Conservation (phyloP, 2,888 invertebrate genomes). For the Antheraea assamensis region DNA sequence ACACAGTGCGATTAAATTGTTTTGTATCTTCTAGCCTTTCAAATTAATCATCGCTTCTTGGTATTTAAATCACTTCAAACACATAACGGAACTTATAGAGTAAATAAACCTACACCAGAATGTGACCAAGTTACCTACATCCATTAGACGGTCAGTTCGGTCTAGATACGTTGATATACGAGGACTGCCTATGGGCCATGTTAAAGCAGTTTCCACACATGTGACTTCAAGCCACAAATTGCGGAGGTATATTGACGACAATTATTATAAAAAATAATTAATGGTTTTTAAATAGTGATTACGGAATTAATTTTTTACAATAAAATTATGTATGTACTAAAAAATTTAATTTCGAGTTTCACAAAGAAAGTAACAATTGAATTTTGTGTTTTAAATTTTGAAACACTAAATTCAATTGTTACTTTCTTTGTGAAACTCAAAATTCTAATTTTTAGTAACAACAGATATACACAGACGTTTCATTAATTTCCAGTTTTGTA, state of each 20-base stretch:
- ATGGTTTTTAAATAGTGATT: too few species aligned
- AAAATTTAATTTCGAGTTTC: too few species aligned
- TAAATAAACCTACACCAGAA: slow-evolving; percentile 10
- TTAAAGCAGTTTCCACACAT: slow-evolving; percentile 4
- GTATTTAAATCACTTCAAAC: slow-evolving; percentile 15
- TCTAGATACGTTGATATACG: slow-evolving; percentile 23
- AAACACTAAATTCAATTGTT: too few species aligned
- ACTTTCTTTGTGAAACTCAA: too few species aligned
- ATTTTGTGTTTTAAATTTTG: too few species aligned
- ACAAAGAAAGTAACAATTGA: too few species aligned
- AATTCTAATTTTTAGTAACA: too few species aligned
- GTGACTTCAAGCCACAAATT: background rate
- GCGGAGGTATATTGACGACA: background rate
- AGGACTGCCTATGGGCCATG: slow-evolving; percentile 1
- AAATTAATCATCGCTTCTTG: slow-evolving; percentile 6
- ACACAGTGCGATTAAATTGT: background rate
- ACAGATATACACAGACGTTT: too few species aligned
- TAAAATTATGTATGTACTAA: too few species aligned
- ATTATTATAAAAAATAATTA: background rate
- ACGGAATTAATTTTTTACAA: too few species aligned
- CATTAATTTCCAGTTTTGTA: too few species aligned
- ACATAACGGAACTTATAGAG: slow-evolving; percentile 6
- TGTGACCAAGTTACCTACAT: slow-evolving; percentile 42
- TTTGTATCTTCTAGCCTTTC: background rate
- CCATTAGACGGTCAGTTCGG: slow-evolving; percentile 22